Evolutionary conservation across 1,140 invertebrate species (phyloP), one percentile per base, ranked within the genome.

Genomic region (Paracyclopina nana): DNA sequence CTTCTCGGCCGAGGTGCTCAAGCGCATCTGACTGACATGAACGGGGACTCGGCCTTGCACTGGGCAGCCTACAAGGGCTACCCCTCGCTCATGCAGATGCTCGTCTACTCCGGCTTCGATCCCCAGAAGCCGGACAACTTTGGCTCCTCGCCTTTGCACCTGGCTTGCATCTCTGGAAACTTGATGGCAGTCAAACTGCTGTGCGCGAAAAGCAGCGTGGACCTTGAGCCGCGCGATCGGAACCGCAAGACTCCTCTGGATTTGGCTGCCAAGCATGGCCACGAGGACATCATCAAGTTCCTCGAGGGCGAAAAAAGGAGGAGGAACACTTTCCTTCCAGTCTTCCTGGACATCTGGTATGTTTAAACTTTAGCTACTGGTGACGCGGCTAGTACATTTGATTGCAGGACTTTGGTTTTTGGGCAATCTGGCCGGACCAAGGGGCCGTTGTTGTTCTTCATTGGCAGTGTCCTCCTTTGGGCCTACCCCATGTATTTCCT

Each of bases 401-500:
- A 8, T 27, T 46, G 43, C 60, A 77, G 75, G 72, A 78, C 78
- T n/a, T 66, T 87, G 55, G 63, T 90, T 14, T 90, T 90, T 62
- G 85, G 85, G 9, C 81, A 81, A 25, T 81, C 82, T 9, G 84
- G 83, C 1, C 80, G 87, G 58, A 85, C 80, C 4, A 90, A 90
- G 69, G 78, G 78, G 29, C 83, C 86, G 0, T 62, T 90, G 1
- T 63, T 90, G 12, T 76, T 91, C 54, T 86, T 90, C 57, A 67
- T 88, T 54, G 72, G 80, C 31, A 86, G 81, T 4, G 77, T 88
- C 5, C 64, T 90, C 3, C 66, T 86, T 2, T 90, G 83, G 84
- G 83, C 81, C 18, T 90, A 91, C 63, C 85, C 86, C 0, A 85
- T 90, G 80, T 91, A 90, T 62, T 68, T 90, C 56, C 73, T 87